Base-by-base conservation (phyloP, 92 coral and sea anemone genomes). In the Anthopleura xanthogrammica region DNA sequence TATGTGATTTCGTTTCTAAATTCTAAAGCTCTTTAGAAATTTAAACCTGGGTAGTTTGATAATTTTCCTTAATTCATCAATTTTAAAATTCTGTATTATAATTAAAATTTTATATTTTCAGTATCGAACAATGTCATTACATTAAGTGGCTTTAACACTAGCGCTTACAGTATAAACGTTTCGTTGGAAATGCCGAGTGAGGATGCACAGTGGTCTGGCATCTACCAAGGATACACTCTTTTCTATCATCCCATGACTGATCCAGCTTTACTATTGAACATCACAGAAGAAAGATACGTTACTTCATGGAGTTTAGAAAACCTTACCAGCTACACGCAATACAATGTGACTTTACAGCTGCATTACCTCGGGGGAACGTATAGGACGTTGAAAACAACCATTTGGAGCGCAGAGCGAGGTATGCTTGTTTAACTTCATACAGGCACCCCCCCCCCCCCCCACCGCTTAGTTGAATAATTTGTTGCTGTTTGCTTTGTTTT, bases 131-230 rank as follows among this genome's bases (percentile, higher is more conserved):
- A 29, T 17, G 12, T 9, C 12, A 40, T 68, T 1, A 50, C 40
- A 20, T 24, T 86, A 56, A 72, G 80, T 72, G 90, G 87, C 75
- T 39, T 54, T 77, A n/a, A 41, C 73, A 60, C 77, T 0, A 60
- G 68, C 48, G 65, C 52, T 16, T 41, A 57, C 71, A 83, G 86
- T 72, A 92, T 92, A 11, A 64, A 77, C 43, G 78, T 92, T 41
- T 36, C 70, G 36, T 87, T 90, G 89, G 75, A 73, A 14, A 80
- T 83, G 22, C 87, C 85, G 16, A 39, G 16, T 24, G 79, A 76
- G 40, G 84, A 76, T 66, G 66, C 77, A 14, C 76, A 13, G 2
- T 65, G 10, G 13, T 64, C 16, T 48, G 68, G 73, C 2, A 80
- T 80, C 72, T 80, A 23, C 19, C 83, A 80, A 42, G 10, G n/a